Evolutionary conservation across 1,140 invertebrate genomes (phyloP).

Genomic region (Drosophila kanapiae): DNA sequence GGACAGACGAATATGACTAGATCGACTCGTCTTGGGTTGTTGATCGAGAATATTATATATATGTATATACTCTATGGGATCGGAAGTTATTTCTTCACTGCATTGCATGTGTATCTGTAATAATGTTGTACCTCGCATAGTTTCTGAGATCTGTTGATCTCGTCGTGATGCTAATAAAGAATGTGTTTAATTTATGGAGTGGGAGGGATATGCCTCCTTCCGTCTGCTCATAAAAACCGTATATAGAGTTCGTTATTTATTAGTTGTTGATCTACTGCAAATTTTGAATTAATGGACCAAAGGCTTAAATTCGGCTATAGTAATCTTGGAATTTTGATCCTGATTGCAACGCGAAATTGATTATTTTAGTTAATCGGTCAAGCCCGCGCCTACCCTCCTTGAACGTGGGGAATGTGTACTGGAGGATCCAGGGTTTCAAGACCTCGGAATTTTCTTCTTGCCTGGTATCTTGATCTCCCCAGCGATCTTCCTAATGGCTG

Average conservation of each 20-base stretch:
- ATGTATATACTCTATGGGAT: no score
- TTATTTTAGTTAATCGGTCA: neutral
- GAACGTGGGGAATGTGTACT: neutral
- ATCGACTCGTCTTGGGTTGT: no score
- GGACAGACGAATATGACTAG: no score
- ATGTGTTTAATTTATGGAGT: neutral
- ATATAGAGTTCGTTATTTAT: conserved; percentile 46
- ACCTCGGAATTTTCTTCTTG: conserved; percentile 28
- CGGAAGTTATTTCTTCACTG: no score
- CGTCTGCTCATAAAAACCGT: neutral
- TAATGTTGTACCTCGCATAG: neutral
- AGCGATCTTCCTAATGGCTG: conserved; percentile 70
- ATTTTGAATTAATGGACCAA: conserved; percentile 18
- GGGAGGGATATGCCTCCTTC: neutral
- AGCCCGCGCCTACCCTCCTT: neutral
- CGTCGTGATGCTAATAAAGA: neutral
- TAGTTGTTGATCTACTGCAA: conserved; percentile 36
- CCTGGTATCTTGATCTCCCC: conserved; percentile 60
- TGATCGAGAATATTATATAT: no score
- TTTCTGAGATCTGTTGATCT: neutral
- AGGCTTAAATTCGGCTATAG: neutral
- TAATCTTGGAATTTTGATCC: conserved; percentile 16
- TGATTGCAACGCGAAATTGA: neutral
- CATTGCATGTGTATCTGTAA: no score
- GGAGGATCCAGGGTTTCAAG: neutral